Percentiles rank a stretch among this genome's conserved stretches.
Evolutionary conservation across 2,113 vertebrate species (phyloP).

Genomic region (Rhinopomastus cyanomelas): DNA sequence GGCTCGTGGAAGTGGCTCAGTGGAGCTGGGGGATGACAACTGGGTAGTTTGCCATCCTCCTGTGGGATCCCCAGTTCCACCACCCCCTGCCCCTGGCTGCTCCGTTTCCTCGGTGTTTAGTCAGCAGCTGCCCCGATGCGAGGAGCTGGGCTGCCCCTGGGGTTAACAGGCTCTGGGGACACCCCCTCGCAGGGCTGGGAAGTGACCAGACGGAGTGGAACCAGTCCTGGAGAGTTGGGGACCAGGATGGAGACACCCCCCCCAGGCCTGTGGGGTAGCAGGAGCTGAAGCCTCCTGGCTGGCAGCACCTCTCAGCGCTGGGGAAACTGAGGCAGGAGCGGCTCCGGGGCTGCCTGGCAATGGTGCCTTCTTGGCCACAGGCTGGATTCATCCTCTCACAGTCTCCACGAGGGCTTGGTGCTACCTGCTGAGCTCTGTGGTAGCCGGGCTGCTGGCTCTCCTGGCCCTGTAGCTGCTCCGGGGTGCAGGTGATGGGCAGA

Average conservation of each 20-base stretch:
- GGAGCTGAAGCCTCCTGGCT: fast-evolving
- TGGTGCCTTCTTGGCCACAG: fast-evolving
- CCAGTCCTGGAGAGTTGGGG: neutral
- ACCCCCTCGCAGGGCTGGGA: neutral
- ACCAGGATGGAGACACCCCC: fast-evolving
- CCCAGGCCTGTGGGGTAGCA: neutral
- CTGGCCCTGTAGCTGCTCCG: neutral
- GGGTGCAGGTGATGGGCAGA: neutral
- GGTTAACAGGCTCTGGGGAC: neutral
- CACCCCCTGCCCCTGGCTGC: neutral
- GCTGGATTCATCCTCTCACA: fast-evolving
- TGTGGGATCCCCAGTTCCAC: neutral
- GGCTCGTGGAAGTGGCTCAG: fast-evolving
- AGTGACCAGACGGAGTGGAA: fast-evolving
- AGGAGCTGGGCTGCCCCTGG: no score
- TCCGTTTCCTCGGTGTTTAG: neutral
- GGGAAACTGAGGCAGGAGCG: slow-evolving; percentile 12
- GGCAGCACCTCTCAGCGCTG: fast-evolving
- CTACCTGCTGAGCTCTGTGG: fast-evolving
- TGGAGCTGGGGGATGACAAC: neutral
- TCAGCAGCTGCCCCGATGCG: neutral
- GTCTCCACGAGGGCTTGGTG: fast-evolving
- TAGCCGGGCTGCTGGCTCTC: neutral
- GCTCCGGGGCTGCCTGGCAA: fast-evolving
- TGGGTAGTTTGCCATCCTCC: neutral